Evolutionary conservation across 2,113 vertebrate species (phyloP).

Genomic region (Nothoprocta pentlandii): DNA sequence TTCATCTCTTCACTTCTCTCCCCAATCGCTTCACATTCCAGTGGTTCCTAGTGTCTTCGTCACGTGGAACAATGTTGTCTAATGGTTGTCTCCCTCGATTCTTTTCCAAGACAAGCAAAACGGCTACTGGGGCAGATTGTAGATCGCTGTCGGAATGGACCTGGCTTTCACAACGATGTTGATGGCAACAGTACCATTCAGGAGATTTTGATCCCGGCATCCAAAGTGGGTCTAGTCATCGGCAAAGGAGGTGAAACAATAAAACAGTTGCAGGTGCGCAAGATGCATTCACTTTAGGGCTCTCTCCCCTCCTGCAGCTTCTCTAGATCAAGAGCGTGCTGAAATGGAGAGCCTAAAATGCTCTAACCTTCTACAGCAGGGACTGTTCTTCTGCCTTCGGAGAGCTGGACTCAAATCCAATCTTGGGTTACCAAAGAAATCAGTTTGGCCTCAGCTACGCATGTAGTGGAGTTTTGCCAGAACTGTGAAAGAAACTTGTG

Average conservation of each 20-base stretch:
- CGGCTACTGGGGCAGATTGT: conserved; percentile 95
- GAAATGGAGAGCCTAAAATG: conserved; percentile 49
- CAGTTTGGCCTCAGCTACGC: background rate
- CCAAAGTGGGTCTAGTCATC: conserved; percentile 98
- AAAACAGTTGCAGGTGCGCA: conserved; percentile 93
- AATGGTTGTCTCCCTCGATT: conserved; percentile 69
- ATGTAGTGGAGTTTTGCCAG: background rate
- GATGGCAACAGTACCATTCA: conserved; percentile 92
- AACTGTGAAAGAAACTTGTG: background rate
- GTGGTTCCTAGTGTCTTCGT: background rate
- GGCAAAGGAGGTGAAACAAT: conserved; percentile 99
- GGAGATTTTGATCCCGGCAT: conserved; percentile 95
- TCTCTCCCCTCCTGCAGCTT: conserved; percentile 52
- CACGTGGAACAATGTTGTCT: background rate
- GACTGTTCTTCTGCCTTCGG: conserved; percentile 50
- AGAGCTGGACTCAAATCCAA: conserved; percentile 35
- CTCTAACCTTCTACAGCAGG: conserved; percentile 62
- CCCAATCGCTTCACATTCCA: conserved; percentile 34
- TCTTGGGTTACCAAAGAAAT: conserved; percentile 4
- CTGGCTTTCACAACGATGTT: conserved; percentile 91
- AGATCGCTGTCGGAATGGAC: conserved; percentile 97
- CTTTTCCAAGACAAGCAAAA: conserved; percentile 91
- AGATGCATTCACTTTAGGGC: conserved; percentile 40
- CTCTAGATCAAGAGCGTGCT: conserved; percentile 38
- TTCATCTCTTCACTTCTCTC: conserved; percentile 66